Conservation (phyloP, 1,140 invertebrate genomes). For the Micrasema minimum region DNA sequence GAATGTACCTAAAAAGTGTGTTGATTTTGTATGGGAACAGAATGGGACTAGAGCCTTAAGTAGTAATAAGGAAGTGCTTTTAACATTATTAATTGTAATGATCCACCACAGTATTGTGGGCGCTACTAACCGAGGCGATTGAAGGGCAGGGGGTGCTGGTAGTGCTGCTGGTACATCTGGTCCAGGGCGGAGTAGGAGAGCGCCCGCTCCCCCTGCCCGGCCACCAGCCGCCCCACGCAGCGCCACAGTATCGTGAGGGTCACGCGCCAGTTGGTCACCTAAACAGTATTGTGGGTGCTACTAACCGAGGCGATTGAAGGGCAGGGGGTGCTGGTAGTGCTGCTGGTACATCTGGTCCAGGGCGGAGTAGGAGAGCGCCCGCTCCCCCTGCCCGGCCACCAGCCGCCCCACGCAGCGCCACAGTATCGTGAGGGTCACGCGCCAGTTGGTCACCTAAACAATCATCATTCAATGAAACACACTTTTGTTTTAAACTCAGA, state of each 20-base stretch:
- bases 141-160: slow-evolving; percentile 58
- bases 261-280: slow-evolving; percentile 55
- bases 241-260: slow-evolving; percentile 59
- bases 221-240: slow-evolving; percentile 59
- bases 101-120: too few species aligned
- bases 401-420: slow-evolving; percentile 63
- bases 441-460: slow-evolving; percentile 52
- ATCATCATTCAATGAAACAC: too few species aligned
- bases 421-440: slow-evolving; percentile 55
- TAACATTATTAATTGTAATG: too few species aligned
- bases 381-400: slow-evolving; percentile 57
- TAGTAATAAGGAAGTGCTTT: too few species aligned
- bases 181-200: slow-evolving; percentile 55
- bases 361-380: slow-evolving; percentile 51
- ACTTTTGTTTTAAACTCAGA: too few species aligned
- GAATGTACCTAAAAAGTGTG: too few species aligned
- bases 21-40: too few species aligned
- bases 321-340: slow-evolving; percentile 58
- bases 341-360: slow-evolving; percentile 58
- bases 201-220: slow-evolving; percentile 56
- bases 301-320: slow-evolving; percentile 58
- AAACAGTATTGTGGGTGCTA: too few species aligned
- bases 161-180: slow-evolving; percentile 58
- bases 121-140: slow-evolving; percentile 58
- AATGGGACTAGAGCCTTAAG: too few species aligned